phyloP scores from a whole-genome alignment of 2,113 vertebrate genomes.

The Irena cyanogastra region DNA sequence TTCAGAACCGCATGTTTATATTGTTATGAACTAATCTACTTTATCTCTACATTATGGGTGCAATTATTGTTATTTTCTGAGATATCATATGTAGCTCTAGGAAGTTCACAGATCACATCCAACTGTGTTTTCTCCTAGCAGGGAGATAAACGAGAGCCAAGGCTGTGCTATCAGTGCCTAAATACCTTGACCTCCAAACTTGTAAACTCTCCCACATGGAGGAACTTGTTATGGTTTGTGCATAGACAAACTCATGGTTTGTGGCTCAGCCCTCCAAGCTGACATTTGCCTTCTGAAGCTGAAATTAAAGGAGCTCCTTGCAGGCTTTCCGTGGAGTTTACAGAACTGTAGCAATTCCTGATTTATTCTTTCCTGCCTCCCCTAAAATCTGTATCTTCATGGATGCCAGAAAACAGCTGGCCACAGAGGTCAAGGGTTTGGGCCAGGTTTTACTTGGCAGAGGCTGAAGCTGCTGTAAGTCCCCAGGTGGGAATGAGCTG shows the following conservation, averaged over 20 bases:
- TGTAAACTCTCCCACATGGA: background rate
- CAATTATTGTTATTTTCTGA: background rate
- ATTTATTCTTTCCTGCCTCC: conserved; percentile 57
- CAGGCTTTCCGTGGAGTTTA: background rate
- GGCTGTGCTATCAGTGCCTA: background rate
- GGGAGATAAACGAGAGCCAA: background rate
- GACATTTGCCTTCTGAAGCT: background rate
- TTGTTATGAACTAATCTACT: background rate
- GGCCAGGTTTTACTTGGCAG: background rate
- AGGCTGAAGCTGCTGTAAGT: background rate
- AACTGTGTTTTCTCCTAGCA: background rate
- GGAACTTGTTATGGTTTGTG: background rate
- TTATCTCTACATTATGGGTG: background rate
- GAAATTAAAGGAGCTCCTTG: conserved; percentile 14
- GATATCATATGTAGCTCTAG: background rate
- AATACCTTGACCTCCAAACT: background rate
- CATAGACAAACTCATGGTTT: conserved; percentile 1
- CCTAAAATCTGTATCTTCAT: background rate
- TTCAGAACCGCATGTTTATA: background rate
- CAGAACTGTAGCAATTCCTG: background rate
- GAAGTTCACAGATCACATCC: background rate
- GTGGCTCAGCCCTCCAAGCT: background rate
- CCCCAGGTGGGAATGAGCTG: background rate
- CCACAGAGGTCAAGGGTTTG: background rate
- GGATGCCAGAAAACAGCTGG: background rate